Conservation (phyloP, 2,113 vertebrate species). For the Myiozetetes cayanensis region DNA sequence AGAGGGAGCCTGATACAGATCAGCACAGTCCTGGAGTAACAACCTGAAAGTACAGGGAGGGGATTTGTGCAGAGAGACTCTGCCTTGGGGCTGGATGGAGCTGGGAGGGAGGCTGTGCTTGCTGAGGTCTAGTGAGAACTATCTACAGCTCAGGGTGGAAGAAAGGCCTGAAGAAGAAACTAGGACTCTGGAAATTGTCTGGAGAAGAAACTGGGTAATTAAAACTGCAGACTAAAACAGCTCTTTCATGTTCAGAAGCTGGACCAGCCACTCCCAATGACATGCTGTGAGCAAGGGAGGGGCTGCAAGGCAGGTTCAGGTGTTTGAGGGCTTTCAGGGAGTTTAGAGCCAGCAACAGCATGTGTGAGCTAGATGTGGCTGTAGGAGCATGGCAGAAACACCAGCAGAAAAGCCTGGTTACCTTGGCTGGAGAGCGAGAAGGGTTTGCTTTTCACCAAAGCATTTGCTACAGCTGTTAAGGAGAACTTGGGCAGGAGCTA, state of each 20-base stretch:
- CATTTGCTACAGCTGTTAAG: not conserved
- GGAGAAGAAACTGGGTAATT: not conserved
- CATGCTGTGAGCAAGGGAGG: not conserved
- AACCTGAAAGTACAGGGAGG: not conserved
- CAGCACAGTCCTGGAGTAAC: not conserved
- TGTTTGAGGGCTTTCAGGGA: not conserved
- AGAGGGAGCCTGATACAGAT: not conserved
- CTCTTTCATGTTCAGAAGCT: not conserved
- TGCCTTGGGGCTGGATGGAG: not conserved
- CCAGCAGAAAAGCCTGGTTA: not conserved
- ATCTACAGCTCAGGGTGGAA: not conserved
- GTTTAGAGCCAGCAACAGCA: not conserved
- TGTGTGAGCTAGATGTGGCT: not conserved
- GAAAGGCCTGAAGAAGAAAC: not conserved
- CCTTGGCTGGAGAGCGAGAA: not conserved
- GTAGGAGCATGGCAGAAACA: not conserved
- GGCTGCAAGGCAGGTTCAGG: not conserved
- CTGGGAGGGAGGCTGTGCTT: not conserved
- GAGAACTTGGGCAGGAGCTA: not conserved
- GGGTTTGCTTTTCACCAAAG: not conserved
- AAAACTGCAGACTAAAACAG: not conserved
- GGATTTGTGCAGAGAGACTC: not conserved
- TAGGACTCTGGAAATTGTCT: not conserved
- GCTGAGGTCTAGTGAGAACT: not conserved
- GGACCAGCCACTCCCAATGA: not conserved